phyloP scores from a whole-genome alignment of 2,113 vertebrate genomes.

The Xiphias gladius region DNA sequence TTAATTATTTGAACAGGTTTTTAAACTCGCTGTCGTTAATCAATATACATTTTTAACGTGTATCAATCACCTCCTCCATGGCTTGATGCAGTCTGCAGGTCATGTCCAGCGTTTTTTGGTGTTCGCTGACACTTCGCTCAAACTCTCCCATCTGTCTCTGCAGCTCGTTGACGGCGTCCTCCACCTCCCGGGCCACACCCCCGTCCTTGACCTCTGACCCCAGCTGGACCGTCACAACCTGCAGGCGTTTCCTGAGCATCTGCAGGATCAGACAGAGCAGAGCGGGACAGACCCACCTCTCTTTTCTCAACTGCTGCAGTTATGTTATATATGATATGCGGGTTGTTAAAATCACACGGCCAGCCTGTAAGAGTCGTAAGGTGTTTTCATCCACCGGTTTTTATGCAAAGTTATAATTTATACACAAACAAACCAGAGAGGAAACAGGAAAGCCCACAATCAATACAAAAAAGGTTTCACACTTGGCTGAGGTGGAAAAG shows the following conservation, averaged over 20 bases:
- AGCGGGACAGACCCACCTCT: not conserved
- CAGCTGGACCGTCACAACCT: constrained; percentile 82
- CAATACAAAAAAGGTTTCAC: no score
- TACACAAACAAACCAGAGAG: no score
- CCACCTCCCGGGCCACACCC: constrained; percentile 75
- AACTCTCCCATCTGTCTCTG: constrained; percentile 89
- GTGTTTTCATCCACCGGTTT: no score
- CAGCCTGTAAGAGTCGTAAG: no score
- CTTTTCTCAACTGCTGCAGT: no score
- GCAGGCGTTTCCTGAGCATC: constrained; percentile 88
- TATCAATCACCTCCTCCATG: constrained; percentile 88
- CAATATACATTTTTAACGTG: no score
- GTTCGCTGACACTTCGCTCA: constrained; percentile 86
- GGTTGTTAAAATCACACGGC: no score
- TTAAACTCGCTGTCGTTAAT: not conserved
- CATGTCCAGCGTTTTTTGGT: constrained; percentile 88
- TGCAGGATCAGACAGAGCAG: constrained; percentile 56
- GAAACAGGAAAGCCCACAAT: no score
- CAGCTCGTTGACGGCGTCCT: constrained; percentile 84
- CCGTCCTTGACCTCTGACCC: constrained; percentile 74
- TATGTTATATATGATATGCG: no score
- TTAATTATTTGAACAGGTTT: not conserved
- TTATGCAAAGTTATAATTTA: no score
- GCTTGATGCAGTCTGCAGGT: constrained; percentile 89
- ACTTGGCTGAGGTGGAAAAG: no score